Evolutionary conservation across 2,888 invertebrate genomes (phyloP).

Genomic region (Nephrocerus scutellatus): DNA sequence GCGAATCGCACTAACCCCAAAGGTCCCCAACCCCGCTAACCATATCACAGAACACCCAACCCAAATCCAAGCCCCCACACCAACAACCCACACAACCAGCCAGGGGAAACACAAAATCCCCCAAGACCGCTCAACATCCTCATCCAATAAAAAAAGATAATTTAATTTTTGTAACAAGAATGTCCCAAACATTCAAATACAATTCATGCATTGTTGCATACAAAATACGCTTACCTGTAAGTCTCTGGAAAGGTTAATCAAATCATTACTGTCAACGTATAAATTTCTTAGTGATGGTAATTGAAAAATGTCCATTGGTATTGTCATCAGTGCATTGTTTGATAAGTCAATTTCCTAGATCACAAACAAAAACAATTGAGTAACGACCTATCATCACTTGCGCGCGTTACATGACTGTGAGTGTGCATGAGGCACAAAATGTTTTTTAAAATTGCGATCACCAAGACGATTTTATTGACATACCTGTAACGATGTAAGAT

Average conservation of each 20-base stretch:
- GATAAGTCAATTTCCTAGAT: slow-evolving; percentile 47
- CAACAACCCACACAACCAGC: too few relatives aligned
- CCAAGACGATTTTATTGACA: slow-evolving; percentile 10
- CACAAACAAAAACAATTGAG: slow-evolving; percentile 10
- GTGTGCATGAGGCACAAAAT: not conserved
- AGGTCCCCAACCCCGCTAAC: too few relatives aligned
- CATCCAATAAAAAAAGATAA: slow-evolving; percentile 3
- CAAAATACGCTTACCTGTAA: slow-evolving; percentile 27
- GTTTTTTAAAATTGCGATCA: not conserved
- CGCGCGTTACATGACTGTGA: too few relatives aligned
- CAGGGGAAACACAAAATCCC: too few relatives aligned
- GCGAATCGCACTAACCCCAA: too few relatives aligned
- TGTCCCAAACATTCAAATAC: not conserved
- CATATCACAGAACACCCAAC: too few relatives aligned
- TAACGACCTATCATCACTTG: too few relatives aligned
- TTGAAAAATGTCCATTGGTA: slow-evolving; percentile 48
- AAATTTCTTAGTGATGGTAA: slow-evolving; percentile 57
- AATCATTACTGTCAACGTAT: slow-evolving; percentile 50
- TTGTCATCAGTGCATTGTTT: slow-evolving; percentile 42
- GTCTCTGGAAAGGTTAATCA: slow-evolving; percentile 34
- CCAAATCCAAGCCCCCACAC: too few relatives aligned
- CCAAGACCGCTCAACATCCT: too few relatives aligned
- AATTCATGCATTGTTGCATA: slow-evolving; percentile 1
- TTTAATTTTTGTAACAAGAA: not conserved
- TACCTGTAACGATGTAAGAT: slow-evolving; percentile 43